A percentile compares a stretch with the other conserved stretches of the same genome.
These are phyloP conservation scores for Typhlomys cinereus DNA, from an alignment of 2,113 vertebrate genomes.

Conservation along the genomic window DNA sequence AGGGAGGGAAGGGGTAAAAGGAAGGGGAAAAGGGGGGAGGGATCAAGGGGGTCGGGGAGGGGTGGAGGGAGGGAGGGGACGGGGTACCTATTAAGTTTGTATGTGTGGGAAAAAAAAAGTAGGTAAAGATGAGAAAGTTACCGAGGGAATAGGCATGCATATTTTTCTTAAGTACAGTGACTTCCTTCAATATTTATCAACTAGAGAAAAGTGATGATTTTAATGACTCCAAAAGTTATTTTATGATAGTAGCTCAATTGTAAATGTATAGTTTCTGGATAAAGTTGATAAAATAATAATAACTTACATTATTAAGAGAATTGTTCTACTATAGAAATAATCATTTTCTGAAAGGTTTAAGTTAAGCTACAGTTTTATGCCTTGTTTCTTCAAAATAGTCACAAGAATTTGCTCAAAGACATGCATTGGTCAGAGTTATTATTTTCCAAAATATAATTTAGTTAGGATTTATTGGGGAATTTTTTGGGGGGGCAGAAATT, in stretches of 20 bases:
- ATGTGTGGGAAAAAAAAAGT: no score
- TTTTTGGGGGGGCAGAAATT: not conserved
- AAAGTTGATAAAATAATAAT: constrained; percentile 63
- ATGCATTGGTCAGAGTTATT: constrained; percentile 61
- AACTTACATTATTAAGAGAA: constrained; percentile 71
- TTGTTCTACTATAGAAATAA: constrained; percentile 54
- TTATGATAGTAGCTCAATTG: constrained; percentile 75
- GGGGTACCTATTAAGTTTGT: no score
- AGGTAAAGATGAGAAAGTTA: not conserved
- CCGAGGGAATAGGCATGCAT: not conserved
- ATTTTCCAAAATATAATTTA: constrained; percentile 72
- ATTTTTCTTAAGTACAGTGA: not conserved
- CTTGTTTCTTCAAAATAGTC: constrained; percentile 63
- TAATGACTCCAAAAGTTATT: constrained; percentile 34
- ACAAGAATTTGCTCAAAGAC: constrained; percentile 55
- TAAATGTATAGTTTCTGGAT: constrained; percentile 82
- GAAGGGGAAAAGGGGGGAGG: no score
- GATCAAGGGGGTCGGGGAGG: no score
- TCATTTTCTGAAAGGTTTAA: constrained; percentile 55
- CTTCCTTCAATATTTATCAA: not conserved
- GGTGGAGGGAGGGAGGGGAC: no score
- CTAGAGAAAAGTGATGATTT: not conserved
- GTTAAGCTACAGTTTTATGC: not conserved
- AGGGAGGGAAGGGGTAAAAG: no score
- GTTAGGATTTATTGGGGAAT: not conserved